phyloP scores from a whole-genome alignment of 2,797 vertebrate species.

The Pipistrellus pipistrellus region DNA sequence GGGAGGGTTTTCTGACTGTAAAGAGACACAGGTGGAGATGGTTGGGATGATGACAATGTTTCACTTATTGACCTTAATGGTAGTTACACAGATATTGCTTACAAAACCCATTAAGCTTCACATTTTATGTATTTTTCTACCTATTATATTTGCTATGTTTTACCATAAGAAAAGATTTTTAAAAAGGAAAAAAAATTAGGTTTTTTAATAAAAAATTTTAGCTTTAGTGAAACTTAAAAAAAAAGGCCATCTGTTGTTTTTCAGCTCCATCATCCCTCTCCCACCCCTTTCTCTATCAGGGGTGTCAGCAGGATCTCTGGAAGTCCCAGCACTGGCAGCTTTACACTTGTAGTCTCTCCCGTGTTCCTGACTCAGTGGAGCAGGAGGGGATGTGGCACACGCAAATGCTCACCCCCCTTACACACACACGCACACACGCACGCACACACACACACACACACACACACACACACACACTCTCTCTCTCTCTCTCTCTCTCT shows the following conservation, averaged over 20 bases:
- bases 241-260: slow-evolving; percentile 59
- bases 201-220: slow-evolving; percentile 59
- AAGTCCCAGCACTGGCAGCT: not conserved
- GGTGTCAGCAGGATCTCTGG: not conserved
- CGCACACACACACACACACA: not conserved
- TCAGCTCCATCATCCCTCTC: not conserved
- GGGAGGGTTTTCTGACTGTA: not conserved
- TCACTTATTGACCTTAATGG: not conserved
- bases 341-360: not conserved
- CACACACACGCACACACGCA: not conserved
- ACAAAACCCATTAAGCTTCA: not conserved
- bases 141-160: slow-evolving; percentile 19
- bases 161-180: not conserved
- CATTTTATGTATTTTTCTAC: not conserved
- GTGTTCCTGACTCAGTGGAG: not conserved
- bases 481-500: too few relatives aligned
- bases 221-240: not conserved
- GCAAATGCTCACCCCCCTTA: not conserved
- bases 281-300: not conserved
- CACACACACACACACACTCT: too few relatives aligned
- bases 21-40: not conserved
- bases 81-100: not conserved
- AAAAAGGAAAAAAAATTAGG: not conserved
- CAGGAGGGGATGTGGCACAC: not conserved
- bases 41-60: not conserved